These are phyloP conservation scores for Alviniconcha marisindica DNA, from an alignment of 1,140 invertebrate genomes.

Conservation along the genomic window DNA sequence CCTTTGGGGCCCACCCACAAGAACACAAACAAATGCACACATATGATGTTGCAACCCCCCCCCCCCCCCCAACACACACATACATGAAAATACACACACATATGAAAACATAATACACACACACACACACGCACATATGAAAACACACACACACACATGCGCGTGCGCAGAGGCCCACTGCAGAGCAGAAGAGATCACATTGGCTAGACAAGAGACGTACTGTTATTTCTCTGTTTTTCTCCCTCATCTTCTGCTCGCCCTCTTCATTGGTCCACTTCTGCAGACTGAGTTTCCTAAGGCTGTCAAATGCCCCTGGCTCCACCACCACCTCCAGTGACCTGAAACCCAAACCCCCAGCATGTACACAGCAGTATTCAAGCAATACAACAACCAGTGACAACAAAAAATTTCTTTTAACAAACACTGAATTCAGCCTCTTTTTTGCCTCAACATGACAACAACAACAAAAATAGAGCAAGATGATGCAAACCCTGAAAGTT, in stretches of 20 bases:
- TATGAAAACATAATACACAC: neutral
- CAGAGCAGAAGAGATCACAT: neutral
- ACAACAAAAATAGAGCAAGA: no score
- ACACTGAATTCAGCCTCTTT: no score
- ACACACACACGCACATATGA: neutral
- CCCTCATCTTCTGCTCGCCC: slow-evolving; percentile 51
- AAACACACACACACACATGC: neutral
- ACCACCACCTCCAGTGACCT: slow-evolving; percentile 60
- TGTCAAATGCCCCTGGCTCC: slow-evolving; percentile 58
- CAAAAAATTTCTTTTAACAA: no score
- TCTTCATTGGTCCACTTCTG: slow-evolving; percentile 60
- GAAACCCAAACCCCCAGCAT: no score
- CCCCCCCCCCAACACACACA: neutral
- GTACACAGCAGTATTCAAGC: no score
- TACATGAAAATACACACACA: neutral
- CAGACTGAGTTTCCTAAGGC: slow-evolving; percentile 57
- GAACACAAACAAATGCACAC: no score
- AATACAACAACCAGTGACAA: no score
- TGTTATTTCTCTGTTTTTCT: slow-evolving; percentile 35
- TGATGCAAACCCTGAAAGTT: no score
- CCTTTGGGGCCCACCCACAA: no score
- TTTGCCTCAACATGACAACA: no score
- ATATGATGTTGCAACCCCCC: no score
- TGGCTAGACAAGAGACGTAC: slow-evolving; percentile 26
- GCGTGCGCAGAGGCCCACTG: neutral